Evolutionary conservation across 2,797 vertebrate species (phyloP).

Genomic region (Eidolon dupreanum): DNA sequence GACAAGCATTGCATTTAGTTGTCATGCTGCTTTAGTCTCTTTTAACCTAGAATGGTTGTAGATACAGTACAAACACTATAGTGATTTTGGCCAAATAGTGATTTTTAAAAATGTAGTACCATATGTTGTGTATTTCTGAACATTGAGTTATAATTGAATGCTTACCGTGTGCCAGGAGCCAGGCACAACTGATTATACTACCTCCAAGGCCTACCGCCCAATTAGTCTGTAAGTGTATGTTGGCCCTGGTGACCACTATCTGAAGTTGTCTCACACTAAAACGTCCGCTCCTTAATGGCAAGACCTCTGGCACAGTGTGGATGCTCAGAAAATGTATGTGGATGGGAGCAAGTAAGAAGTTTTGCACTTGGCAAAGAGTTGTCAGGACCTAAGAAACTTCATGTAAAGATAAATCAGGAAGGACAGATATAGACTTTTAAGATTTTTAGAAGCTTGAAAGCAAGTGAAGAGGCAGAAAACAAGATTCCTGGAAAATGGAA

Average conservation of each 20-base stretch:
- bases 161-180: neutral
- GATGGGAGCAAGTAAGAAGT: neutral
- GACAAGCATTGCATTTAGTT: neutral
- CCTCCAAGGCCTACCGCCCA: no score
- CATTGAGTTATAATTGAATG: neutral
- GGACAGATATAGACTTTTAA: neutral
- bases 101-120: neutral
- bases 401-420: neutral
- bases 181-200: neutral
- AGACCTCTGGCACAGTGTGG: neutral
- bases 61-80: neutral
- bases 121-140: neutral
- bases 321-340: neutral
- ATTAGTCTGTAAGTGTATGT: fast-evolving
- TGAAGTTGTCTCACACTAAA: neutral
- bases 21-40: neutral
- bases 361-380: neutral
- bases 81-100: neutral
- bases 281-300: neutral
- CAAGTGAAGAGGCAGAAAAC: neutral
- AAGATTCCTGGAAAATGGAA: neutral
- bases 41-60: neutral
- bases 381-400: neutral
- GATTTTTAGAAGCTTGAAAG: neutral
- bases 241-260: neutral